Conservation (phyloP, 2,797 vertebrate genomes). For the Premnoplex brunnescens region DNA sequence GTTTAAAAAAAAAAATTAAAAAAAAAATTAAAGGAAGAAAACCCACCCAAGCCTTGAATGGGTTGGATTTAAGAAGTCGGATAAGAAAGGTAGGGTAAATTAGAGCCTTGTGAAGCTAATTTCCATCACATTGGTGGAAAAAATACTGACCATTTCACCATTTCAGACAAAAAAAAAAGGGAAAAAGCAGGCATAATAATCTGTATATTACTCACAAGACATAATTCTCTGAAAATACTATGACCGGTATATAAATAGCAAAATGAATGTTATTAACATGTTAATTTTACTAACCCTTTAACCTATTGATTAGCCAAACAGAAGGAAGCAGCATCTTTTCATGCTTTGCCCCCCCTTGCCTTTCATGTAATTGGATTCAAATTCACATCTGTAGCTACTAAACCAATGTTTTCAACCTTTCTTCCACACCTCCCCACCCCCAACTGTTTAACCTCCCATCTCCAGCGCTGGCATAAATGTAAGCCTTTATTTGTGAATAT, state of each 20-base stretch:
- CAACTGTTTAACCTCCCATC: conserved; percentile 81
- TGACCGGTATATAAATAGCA: conserved; percentile 65
- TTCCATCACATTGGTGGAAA: not conserved
- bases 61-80: not conserved
- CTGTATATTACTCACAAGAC: not conserved
- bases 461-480: conserved; percentile 75
- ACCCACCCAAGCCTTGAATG: not conserved
- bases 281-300: conserved; percentile 73
- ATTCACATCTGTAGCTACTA: conserved; percentile 80
- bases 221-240: conserved; percentile 50
- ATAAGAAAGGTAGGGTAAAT: not conserved
- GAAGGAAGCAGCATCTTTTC: conserved; percentile 76
- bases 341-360: not conserved
- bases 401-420: conserved; percentile 79
- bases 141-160: not conserved
- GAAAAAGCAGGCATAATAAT: not conserved
- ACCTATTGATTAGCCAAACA: conserved; percentile 80
- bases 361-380: conserved; percentile 79
- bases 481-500: conserved; percentile 82
- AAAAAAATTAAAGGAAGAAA: not conserved
- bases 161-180: not conserved
- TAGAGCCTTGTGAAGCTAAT: not conserved
- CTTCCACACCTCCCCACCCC: conserved; percentile 59
- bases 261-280: conserved; percentile 77
- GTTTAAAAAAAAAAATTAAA: not conserved